Percentiles rank a stretch among this genome's conserved stretches.
Evolutionary conservation across 1,140 invertebrate species (phyloP).

Genomic region (Trachymyrmex cornetzi): DNA sequence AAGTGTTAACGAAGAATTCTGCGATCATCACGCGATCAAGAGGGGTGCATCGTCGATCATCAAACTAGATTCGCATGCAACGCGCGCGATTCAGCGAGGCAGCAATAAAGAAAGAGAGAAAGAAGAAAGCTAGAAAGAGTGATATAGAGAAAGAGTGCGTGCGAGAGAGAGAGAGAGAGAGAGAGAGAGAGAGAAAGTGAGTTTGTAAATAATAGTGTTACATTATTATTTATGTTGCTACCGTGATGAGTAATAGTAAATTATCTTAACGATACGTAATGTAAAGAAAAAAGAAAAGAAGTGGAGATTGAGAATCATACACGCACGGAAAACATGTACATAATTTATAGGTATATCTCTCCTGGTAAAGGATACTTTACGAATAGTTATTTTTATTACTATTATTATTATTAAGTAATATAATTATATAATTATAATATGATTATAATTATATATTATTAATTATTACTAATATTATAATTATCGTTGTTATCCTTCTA

Average conservation of each 20-base stretch:
- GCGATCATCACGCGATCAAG: conserved; percentile 41
- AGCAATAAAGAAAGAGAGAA: conserved; percentile 46
- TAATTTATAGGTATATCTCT: conserved; percentile 83
- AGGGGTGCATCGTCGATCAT: conserved; percentile 62
- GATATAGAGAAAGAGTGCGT: conserved; percentile 21
- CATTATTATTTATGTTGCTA: conserved; percentile 85
- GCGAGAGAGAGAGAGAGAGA: conserved; percentile 16
- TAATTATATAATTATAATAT: conserved; percentile 74
- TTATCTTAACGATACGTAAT: conserved; percentile 82
- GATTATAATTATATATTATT: conserved; percentile 79
- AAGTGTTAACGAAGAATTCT: not conserved
- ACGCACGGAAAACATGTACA: conserved; percentile 78
- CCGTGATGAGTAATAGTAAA: conserved; percentile 79
- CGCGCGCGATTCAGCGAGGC: conserved; percentile 6
- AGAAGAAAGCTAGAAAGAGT: conserved; percentile 20
- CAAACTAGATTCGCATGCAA: conserved; percentile 15
- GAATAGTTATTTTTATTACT: conserved; percentile 84
- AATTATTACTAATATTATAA: conserved; percentile 76
- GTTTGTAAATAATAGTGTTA: conserved; percentile 84
- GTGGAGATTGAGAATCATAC: conserved; percentile 30
- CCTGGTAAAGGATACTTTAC: conserved; percentile 84
- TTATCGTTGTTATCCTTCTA: conserved; percentile 83
- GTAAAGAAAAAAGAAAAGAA: conserved; percentile 73
- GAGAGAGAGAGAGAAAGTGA: conserved; percentile 34
- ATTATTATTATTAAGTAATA: conserved; percentile 77